These are phyloP conservation scores for Pseudomugil gertrudae DNA, from an alignment of 2,797 vertebrate genomes.

Conservation along the genomic window DNA sequence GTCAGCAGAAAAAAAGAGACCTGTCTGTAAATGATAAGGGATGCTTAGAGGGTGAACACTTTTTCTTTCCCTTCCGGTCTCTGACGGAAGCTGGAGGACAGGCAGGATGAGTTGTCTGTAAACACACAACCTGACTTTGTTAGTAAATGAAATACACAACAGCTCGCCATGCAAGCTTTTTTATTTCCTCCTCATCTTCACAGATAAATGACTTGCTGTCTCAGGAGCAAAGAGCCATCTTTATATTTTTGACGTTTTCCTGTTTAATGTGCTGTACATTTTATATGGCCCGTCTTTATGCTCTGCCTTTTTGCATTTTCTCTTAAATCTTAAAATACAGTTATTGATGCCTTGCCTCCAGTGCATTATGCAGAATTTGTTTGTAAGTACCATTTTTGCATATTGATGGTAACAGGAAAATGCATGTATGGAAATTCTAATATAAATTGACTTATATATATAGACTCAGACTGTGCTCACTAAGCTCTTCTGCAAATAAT, in stretches of 20 bases:
- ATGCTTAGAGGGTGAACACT: constrained; percentile 30
- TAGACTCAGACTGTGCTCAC: constrained; percentile 90
- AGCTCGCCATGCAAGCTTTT: constrained; percentile 74
- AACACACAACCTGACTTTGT: constrained; percentile 81
- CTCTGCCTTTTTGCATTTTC: constrained; percentile 88
- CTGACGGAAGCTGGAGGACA: constrained; percentile 62
- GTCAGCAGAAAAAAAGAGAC: neutral
- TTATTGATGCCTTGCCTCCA: constrained; percentile 92
- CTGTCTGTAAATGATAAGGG: constrained; percentile 1
- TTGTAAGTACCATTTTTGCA: constrained; percentile 99
- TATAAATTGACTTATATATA: constrained; percentile 99
- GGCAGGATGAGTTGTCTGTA: constrained; percentile 64
- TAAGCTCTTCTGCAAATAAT: constrained; percentile 97
- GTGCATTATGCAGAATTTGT: constrained; percentile 99
- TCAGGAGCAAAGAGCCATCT: constrained; percentile 79
- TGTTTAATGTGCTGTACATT: constrained; percentile 86
- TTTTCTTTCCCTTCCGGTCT: constrained; percentile 36
- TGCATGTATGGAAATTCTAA: constrained; percentile 99
- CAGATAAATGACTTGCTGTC: constrained; percentile 84
- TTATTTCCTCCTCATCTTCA: constrained; percentile 81
- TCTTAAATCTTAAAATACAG: constrained; percentile 93
- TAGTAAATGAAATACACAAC: constrained; percentile 82
- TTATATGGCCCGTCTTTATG: constrained; percentile 80
- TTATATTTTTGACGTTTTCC: constrained; percentile 88
- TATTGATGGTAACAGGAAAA: constrained; percentile 99